These are phyloP conservation scores for Erithacus rubecula DNA, from an alignment of 2,797 vertebrate genomes.

Conservation along the genomic window DNA sequence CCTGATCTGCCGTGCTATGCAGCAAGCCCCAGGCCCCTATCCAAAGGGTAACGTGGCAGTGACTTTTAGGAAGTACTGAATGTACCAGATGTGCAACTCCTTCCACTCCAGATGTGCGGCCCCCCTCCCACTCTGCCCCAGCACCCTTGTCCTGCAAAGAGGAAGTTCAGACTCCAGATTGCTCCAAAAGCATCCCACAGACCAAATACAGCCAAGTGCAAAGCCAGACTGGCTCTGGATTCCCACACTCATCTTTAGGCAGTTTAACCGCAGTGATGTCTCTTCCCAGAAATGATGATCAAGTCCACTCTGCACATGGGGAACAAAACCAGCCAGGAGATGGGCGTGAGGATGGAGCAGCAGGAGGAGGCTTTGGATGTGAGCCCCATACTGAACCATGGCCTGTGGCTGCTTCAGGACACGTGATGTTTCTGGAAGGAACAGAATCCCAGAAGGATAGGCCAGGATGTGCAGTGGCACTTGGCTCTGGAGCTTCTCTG, in stretches of 20 bases:
- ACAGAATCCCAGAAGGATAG: neutral
- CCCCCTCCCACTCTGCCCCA: neutral
- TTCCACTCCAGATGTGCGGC: slow-evolving; percentile 3
- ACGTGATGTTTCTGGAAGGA: neutral
- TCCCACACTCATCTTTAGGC: neutral
- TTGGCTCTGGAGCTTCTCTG: neutral
- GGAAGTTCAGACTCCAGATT: neutral
- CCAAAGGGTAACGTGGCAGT: slow-evolving; percentile 56
- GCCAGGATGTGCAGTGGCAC: rapidly evolving
- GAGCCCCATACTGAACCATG: rapidly evolving
- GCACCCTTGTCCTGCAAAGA: neutral
- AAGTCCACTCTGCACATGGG: rapidly evolving
- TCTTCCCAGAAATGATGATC: neutral
- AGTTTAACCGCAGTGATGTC: neutral
- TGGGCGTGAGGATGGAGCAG: neutral
- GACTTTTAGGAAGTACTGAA: slow-evolving; percentile 53
- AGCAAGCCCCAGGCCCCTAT: neutral
- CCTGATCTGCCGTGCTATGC: neutral
- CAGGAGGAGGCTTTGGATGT: rapidly evolving
- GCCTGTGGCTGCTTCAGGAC: neutral
- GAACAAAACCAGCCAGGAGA: neutral
- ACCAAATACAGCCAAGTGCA: neutral
- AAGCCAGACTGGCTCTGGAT: neutral
- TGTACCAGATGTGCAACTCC: slow-evolving; percentile 50
- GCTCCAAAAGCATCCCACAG: neutral